Percentiles rank a stretch among this genome's conserved stretches.
These are phyloP conservation scores for Acanthis flammea DNA, from an alignment of 2,797 vertebrate genomes.

Conservation along the genomic window DNA sequence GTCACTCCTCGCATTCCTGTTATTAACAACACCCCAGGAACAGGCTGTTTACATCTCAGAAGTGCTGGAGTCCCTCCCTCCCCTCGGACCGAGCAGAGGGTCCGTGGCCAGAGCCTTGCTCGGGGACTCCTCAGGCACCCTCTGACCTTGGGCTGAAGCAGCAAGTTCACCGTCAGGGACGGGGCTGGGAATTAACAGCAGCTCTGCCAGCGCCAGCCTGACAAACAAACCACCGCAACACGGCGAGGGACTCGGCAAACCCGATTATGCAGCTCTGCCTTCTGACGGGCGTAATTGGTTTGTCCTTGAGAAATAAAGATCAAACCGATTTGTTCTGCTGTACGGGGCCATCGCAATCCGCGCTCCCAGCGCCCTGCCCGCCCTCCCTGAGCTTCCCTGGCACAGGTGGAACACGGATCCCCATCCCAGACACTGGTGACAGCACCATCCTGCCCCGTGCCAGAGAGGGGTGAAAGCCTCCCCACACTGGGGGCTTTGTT, in stretches of 20 bases:
- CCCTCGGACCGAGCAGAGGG: not conserved
- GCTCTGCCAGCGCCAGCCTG: not conserved
- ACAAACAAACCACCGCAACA: not conserved
- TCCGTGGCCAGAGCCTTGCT: not conserved
- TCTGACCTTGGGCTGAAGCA: not conserved
- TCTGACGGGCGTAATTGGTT: conserved; percentile 7
- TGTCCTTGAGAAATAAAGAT: conserved; percentile 51
- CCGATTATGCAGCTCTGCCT: conserved; percentile 24
- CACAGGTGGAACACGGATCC: rapidly evolving
- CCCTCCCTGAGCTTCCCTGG: not conserved
- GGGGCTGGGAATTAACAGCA: not conserved
- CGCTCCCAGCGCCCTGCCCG: not conserved
- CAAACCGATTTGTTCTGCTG: conserved; percentile 9
- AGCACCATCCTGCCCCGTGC: rapidly evolving
- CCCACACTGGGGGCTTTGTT: not conserved
- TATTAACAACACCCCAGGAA: not conserved
- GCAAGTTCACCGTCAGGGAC: not conserved
- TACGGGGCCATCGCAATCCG: rapidly evolving
- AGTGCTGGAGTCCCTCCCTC: not conserved
- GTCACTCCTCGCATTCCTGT: not conserved
- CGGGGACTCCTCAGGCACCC: not conserved
- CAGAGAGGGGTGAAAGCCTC: not conserved
- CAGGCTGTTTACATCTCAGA: not conserved
- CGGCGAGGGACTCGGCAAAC: not conserved
- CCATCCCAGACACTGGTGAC: rapidly evolving